A percentile compares a stretch with the other conserved stretches of the same genome.
Conservation (phyloP, 2,113 vertebrate species). For the Chaetops frenatus region DNA sequence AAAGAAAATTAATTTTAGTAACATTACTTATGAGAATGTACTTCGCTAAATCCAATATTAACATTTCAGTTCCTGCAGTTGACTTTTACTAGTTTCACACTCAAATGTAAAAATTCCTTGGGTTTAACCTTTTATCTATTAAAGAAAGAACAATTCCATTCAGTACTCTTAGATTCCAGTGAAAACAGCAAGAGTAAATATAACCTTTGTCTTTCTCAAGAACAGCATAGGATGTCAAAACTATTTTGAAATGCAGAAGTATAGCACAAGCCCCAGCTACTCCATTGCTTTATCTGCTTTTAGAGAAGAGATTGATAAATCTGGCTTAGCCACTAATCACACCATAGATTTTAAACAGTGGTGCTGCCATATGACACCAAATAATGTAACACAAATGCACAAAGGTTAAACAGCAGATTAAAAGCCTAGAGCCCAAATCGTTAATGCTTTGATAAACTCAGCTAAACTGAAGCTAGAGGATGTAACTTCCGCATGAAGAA, state of each 20-base stretch:
- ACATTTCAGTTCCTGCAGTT: conserved; percentile 66
- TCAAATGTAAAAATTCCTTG: conserved; percentile 73
- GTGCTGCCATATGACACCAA: conserved; percentile 60
- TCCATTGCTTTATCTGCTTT: conserved; percentile 63
- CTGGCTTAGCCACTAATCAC: conserved; percentile 59
- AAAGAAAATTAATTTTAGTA: conserved; percentile 68
- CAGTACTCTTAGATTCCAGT: conserved; percentile 67
- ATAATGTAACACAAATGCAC: conserved; percentile 67
- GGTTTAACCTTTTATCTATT: conserved; percentile 72
- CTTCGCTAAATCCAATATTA: conserved; percentile 47
- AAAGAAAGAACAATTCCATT: conserved; percentile 70
- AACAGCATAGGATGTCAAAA: conserved; percentile 59
- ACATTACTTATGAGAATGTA: conserved; percentile 1
- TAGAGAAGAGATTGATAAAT: conserved; percentile 57
- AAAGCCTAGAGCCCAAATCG: conserved; percentile 63
- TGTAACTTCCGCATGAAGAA: conserved; percentile 66
- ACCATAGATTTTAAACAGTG: conserved; percentile 59
- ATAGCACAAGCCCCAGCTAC: conserved; percentile 45
- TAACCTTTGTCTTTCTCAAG: conserved; percentile 69
- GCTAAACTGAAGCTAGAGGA: conserved; percentile 69
- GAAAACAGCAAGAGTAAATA: conserved; percentile 69
- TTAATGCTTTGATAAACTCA: conserved; percentile 63
- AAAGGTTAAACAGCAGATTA: conserved; percentile 75
- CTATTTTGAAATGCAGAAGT: conserved; percentile 68
- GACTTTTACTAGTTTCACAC: conserved; percentile 72